These are phyloP conservation scores for Suncus etruscus DNA, from an alignment of 2,113 vertebrate species.

Conservation along the genomic window DNA sequence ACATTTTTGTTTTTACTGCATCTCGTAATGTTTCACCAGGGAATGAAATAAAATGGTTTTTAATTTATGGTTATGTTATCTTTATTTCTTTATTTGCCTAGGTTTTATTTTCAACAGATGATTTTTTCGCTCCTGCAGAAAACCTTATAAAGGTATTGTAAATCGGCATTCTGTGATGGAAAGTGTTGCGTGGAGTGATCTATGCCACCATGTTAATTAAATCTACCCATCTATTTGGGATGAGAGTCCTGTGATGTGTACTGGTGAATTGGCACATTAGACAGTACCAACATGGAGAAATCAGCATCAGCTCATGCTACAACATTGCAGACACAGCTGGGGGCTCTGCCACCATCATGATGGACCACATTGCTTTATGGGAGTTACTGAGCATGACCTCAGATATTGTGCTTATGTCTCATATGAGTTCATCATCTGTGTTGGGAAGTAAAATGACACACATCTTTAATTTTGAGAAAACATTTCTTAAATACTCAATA, in stretches of 20 bases:
- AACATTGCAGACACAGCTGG: accelerated
- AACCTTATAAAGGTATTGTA: slow-evolving; percentile 78
- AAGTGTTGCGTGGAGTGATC: not conserved
- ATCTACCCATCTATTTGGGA: not conserved
- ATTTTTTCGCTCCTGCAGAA: slow-evolving; percentile 81
- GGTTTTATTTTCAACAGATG: slow-evolving; percentile 78
- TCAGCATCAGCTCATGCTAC: not conserved
- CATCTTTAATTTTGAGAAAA: not conserved
- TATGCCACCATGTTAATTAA: not conserved
- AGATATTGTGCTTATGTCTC: not conserved
- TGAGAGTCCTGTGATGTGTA: not conserved
- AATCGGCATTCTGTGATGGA: not conserved
- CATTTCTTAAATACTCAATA: not conserved
- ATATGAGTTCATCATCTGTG: not conserved
- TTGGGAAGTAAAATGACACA: not conserved
- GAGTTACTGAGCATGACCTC: not conserved
- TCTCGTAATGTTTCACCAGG: not conserved
- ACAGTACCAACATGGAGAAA: accelerated
- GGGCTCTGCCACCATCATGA: accelerated
- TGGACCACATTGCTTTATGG: not conserved
- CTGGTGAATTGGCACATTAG: not conserved
- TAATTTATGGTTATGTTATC: not conserved
- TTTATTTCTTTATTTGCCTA: slow-evolving; percentile 63
- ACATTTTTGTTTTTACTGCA: not conserved
- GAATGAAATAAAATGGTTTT: not conserved